Conservation (phyloP, 2,797 vertebrate species). For the Typhlichthys subterraneus region DNA sequence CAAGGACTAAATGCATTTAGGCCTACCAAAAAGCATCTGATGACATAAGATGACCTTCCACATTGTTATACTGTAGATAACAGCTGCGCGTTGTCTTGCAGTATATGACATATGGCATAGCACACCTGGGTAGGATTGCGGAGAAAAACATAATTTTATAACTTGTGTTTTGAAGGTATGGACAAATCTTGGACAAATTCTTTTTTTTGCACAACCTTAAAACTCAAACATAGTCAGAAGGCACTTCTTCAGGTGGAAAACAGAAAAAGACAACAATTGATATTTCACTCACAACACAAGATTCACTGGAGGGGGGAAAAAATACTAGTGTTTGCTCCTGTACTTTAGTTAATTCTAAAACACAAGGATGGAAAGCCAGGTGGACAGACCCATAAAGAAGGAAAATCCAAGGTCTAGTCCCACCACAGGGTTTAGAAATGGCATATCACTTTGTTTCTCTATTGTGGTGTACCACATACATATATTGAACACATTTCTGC, state of each 20-base stretch:
- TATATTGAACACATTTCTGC: no score
- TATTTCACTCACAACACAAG: constrained; percentile 13
- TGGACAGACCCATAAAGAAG: no score
- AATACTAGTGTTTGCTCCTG: not conserved
- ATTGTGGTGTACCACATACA: no score
- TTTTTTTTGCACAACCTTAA: constrained; percentile 23
- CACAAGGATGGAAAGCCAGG: no score
- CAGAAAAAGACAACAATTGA: constrained; percentile 10
- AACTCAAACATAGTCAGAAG: constrained; percentile 57
- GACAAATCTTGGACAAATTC: not conserved
- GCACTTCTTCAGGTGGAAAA: constrained; percentile 70
- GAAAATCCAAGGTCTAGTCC: no score
- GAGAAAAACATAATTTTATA: not conserved
- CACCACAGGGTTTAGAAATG: no score
- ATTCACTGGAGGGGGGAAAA: not conserved
- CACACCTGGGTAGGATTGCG: constrained; percentile 2
- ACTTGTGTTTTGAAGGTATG: constrained; percentile 16
- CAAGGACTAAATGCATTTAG: no score
- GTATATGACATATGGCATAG: not conserved
- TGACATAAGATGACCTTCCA: not conserved
- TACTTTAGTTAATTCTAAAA: no score
- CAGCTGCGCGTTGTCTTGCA: not conserved
- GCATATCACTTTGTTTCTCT: no score
- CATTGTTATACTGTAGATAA: constrained; percentile 2
- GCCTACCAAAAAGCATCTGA: no score